These are phyloP conservation scores for Phyto melanocephala DNA, from an alignment of 2,888 invertebrate species.

Conservation along the genomic window DNA sequence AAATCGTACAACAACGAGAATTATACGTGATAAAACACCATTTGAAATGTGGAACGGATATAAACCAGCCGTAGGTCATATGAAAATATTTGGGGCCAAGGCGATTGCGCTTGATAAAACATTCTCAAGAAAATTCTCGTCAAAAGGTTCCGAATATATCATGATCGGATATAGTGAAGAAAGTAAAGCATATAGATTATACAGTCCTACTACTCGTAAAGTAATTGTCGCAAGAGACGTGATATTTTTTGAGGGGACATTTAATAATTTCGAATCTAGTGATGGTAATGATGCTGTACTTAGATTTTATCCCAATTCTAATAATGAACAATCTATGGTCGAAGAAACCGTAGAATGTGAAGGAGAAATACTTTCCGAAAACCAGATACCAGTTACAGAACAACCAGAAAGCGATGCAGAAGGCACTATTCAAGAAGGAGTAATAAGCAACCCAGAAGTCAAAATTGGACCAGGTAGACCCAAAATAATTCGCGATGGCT, in stretches of 20 bases:
- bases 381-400: not conserved
- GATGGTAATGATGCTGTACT: not conserved
- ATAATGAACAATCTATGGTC: no score
- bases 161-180: constrained; percentile 50
- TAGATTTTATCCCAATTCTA: no score
- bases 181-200: constrained; percentile 50
- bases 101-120: constrained; percentile 50
- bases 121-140: constrained; percentile 30
- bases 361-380: not conserved
- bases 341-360: not conserved
- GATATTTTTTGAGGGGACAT: constrained; percentile 31
- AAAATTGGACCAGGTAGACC: constrained; percentile 57
- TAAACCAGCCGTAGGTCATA: constrained; percentile 35
- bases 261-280: not conserved
- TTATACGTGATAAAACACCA: constrained; percentile 37
- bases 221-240: constrained; percentile 44
- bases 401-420: not conserved
- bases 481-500: constrained; percentile 53
- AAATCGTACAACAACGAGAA: constrained; percentile 26
- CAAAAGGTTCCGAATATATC: constrained; percentile 47
- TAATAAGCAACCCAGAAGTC: not conserved
- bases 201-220: constrained; percentile 16
- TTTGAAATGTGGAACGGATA: constrained; percentile 33
- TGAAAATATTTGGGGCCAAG: constrained; percentile 37
- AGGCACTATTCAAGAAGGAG: constrained; percentile 1